phyloP scores from a whole-genome alignment of 2,888 invertebrate species.

The Hypselothyrea guttata region DNA sequence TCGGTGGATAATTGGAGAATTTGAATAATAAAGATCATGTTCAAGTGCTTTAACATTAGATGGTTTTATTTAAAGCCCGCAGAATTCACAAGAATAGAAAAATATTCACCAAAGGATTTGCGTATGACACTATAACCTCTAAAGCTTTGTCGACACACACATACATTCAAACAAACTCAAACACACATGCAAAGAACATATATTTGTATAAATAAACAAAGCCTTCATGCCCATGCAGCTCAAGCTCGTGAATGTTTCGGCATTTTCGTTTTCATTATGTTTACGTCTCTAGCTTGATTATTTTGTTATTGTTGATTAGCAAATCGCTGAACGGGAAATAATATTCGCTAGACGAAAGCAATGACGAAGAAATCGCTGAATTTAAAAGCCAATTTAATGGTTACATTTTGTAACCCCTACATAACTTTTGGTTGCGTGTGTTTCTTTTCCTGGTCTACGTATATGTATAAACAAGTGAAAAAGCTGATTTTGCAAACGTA shows the following conservation, averaged over 20 bases:
- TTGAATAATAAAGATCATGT: too few species aligned
- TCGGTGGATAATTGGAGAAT: too few species aligned
- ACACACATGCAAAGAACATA: too few species aligned
- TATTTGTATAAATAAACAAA: too few species aligned
- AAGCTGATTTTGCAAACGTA: slow-evolving; percentile 17
- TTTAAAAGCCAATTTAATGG: slow-evolving; percentile 32
- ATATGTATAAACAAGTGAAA: not conserved
- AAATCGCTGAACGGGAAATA: slow-evolving; percentile 21
- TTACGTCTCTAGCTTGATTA: slow-evolving; percentile 28
- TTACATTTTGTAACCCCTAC: too few species aligned
- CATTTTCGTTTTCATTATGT: slow-evolving; percentile 2
- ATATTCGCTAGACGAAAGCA: not conserved
- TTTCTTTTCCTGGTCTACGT: not conserved
- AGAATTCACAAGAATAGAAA: too few species aligned
- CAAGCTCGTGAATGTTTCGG: not conserved
- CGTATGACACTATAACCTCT: too few species aligned
- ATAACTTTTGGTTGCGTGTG: not conserved
- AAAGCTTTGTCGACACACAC: too few species aligned
- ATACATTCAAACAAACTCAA: too few species aligned
- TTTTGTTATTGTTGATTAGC: slow-evolving; percentile 50
- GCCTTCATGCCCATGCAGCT: not conserved
- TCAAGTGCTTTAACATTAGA: not conserved
- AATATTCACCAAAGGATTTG: too few species aligned
- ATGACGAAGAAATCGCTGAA: slow-evolving; percentile 7
- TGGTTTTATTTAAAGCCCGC: slow-evolving; percentile 7